A percentile compares a stretch with the other conserved stretches of the same genome.
Evolutionary conservation across 2,888 invertebrate species (phyloP).

Genomic region (Drosophila atripex): DNA sequence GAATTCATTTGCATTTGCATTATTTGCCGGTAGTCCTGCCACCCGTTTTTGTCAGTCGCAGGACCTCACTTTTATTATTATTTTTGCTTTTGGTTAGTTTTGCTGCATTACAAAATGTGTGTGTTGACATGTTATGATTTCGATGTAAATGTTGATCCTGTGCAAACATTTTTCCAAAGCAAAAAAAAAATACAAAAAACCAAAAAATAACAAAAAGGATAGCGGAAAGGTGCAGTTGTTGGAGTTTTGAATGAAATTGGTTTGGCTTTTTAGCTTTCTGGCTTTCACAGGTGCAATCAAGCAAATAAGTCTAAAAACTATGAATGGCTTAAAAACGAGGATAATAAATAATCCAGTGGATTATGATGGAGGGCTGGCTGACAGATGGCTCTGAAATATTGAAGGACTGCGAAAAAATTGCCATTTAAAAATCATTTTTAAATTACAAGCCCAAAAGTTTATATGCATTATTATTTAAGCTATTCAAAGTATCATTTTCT

Average conservation of each 20-base stretch:
- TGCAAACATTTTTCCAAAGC: conserved; percentile 27
- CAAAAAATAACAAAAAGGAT: not conserved
- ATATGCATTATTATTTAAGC: no score
- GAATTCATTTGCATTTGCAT: conserved; percentile 66
- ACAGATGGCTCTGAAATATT: not conserved
- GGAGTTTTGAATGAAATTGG: conserved; percentile 13
- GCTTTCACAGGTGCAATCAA: conserved; percentile 3
- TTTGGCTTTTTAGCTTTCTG: not conserved
- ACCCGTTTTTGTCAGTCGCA: conserved; percentile 22
- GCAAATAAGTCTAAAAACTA: not conserved
- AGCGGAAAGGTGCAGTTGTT: not conserved
- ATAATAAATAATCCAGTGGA: not conserved
- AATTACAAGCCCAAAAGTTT: not conserved
- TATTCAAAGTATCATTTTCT: no score
- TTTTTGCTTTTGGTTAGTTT: conserved; percentile 61
- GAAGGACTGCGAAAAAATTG: not conserved
- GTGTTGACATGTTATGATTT: conserved; percentile 74
- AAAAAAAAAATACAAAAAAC: conserved; percentile 6
- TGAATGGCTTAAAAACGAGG: not conserved
- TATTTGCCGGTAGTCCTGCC: conserved; percentile 41
- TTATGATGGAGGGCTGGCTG: conserved; percentile 1
- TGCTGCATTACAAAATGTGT: conserved; percentile 57
- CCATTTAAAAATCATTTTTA: not conserved
- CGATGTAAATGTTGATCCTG: conserved; percentile 37
- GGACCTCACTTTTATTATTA: conserved; percentile 37